Base-by-base conservation (phyloP, 1,140 invertebrate species). In the Bathynomus jamesi region DNA sequence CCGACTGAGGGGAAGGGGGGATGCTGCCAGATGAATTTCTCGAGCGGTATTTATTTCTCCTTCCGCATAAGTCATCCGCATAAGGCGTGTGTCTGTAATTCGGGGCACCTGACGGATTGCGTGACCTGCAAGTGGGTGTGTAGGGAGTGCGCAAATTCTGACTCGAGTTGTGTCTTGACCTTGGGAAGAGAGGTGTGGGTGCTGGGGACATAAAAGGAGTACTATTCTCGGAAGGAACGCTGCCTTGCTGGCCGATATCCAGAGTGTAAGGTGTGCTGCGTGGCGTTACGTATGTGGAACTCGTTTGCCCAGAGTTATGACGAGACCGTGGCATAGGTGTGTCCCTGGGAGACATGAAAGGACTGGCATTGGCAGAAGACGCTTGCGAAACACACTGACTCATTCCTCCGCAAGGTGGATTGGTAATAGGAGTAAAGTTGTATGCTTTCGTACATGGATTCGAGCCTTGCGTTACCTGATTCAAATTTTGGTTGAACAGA, bases 311-410 rank as follows among this genome's bases (percentile, higher is more conserved):
- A 60, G 82, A 83, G 71, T 81, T 82, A 71, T 83, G 82, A 13
- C 82, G 75, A 27, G 82, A 83, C 25, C 89, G 83, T 27, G 78
- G 75, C 21, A 79, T 61, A 11, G 87, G 87, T 1, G 91, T 92
- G 72, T 89, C 88, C 27, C 90, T 84, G 0, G 91, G 92, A 78
- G 91, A 93, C 1, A 93, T 90, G 80, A 94, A 94, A 2, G 91
- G 91, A 80, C 89, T 91, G n/a, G 87, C 87, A 61, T 77, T 77
- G 27, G 72, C 72, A 61, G 63, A 67, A 30, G 73, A 74, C 60
- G 68, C 66, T 65, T 74, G 73, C 24, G 73, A 74, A 30, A 64
- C 62, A 24, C 73, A 69, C 61, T 74, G 73, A n/a, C 32, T 40
- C 17, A 17, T 8, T 40, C 40, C 25, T 65, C 70, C 68, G 69